A percentile compares a stretch with the other conserved stretches of the same genome.
These are phyloP conservation scores for Ophioderma brevispina DNA, from an alignment of 35 echinoderm and acorn worm genomes.

Conservation along the genomic window DNA sequence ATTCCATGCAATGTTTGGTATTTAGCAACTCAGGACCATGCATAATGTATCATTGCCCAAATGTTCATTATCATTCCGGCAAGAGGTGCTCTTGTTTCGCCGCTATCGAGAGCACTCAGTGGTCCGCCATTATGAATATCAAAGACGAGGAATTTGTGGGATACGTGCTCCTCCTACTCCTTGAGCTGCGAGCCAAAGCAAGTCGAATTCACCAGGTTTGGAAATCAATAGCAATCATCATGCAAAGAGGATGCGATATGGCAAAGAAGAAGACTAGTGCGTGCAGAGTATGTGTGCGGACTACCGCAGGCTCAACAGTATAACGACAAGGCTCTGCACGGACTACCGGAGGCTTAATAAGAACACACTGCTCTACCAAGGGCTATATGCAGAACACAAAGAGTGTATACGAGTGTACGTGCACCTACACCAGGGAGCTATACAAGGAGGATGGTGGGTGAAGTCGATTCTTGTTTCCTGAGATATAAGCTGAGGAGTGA, in stretches of 20 bases:
- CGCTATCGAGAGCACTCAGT: too few relatives aligned
- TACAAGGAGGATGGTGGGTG: not conserved
- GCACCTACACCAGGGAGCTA: not conserved
- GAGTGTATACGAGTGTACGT: not conserved
- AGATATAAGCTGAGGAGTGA: too few relatives aligned
- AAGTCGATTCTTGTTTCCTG: constrained; percentile 4
- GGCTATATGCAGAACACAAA: not conserved
- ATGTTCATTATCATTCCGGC: too few relatives aligned
- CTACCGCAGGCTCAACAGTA: not conserved
- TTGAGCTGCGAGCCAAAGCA: not conserved
- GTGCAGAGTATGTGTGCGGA: not conserved
- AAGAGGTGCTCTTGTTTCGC: too few relatives aligned
- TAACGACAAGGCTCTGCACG: not conserved
- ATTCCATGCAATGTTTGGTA: not conserved
- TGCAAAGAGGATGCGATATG: not conserved
- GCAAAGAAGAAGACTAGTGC: not conserved
- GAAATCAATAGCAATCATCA: not conserved
- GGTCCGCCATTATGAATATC: too few relatives aligned
- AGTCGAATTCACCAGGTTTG: not conserved
- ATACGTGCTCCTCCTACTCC: not conserved
- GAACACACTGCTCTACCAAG: not conserved
- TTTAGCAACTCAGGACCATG: too few relatives aligned
- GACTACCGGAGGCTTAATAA: not conserved
- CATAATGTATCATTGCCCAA: too few relatives aligned
- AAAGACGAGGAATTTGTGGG: not conserved